Percentiles rank a stretch among this genome's conserved stretches.
Evolutionary conservation across 2,113 vertebrate genomes (phyloP).

Genomic region (Chunga burmeisteri): DNA sequence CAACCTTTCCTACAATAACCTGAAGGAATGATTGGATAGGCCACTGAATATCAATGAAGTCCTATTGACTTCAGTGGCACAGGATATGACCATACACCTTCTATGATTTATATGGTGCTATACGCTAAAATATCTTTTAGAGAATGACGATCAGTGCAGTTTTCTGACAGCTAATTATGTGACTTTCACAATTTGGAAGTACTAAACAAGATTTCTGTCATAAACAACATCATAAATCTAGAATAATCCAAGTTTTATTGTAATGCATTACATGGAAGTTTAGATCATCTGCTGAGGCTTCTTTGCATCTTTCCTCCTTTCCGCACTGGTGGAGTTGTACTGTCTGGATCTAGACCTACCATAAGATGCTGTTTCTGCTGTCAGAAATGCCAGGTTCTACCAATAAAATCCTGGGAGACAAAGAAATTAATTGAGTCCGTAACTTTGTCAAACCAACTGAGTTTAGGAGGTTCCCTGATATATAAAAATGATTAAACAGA

Average conservation of each 20-base stretch:
- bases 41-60: not conserved
- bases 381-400: not conserved
- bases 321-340: not conserved
- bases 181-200: conserved; percentile 31
- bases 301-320: not conserved
- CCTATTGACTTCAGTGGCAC: conserved; percentile 22
- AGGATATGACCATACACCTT: not conserved
- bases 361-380: not conserved
- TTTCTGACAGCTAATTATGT: conserved; percentile 62
- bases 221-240: conserved; percentile 60
- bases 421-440: not conserved
- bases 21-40: not conserved
- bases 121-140: conserved; percentile 49
- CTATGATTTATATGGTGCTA: conserved; percentile 27
- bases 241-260: conserved; percentile 36
- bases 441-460: not conserved
- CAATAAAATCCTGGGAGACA: not conserved
- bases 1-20: not conserved
- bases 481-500: not conserved
- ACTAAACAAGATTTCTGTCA: conserved; percentile 59
- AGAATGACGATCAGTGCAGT: conserved; percentile 44
- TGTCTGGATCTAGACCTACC: not conserved
- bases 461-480: not conserved
- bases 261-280: conserved; percentile 3
- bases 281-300: not conserved